Conservation (phyloP, 2,113 vertebrate species). For the Hemichromis elongatus region DNA sequence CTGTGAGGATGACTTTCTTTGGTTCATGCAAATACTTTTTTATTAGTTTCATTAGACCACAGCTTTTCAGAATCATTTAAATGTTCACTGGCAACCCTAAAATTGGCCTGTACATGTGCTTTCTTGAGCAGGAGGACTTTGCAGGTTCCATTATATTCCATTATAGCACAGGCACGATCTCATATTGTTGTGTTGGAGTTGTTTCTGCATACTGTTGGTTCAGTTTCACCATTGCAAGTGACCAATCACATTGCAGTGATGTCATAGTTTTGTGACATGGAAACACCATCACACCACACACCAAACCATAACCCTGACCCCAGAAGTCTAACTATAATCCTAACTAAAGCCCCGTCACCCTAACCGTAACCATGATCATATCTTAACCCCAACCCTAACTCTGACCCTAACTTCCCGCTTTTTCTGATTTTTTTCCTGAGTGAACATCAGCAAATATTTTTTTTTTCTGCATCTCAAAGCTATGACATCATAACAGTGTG, state of each 20-base stretch:
- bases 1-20: not conserved
- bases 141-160: not conserved
- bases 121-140: not conserved
- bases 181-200: not conserved
- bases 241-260: not conserved
- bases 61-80: not conserved
- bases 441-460: not conserved
- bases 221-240: not conserved
- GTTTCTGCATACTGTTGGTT: not conserved
- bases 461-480: not conserved
- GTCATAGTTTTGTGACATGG: not conserved
- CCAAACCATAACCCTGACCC: not conserved
- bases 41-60: not conserved
- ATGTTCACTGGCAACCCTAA: not conserved
- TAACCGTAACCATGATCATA: not conserved
- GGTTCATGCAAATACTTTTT: not conserved
- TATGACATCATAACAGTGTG: not conserved
- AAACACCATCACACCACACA: not conserved
- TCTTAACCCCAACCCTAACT: not conserved
- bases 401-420: not conserved
- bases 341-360: not conserved
- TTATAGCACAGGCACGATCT: not conserved
- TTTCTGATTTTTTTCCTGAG: not conserved
- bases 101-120: not conserved
- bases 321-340: not conserved